Evolutionary conservation across 2,888 invertebrate genomes (phyloP).

Genomic region (Sphinx pinastri): DNA sequence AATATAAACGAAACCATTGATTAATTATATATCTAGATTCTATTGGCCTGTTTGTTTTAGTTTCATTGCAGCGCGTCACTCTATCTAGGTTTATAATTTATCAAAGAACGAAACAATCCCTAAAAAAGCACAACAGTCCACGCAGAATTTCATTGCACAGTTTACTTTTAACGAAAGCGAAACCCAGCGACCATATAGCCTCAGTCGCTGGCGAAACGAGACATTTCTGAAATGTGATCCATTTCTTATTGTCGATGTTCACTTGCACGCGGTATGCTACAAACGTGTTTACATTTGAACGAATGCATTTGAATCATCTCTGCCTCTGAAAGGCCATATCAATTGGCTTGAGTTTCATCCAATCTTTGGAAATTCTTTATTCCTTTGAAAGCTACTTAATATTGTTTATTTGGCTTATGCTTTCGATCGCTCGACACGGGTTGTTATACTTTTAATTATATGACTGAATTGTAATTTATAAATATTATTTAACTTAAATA

Average conservation of each 20-base stretch:
- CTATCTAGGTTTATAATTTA: too few relatives aligned
- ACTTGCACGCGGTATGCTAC: slow-evolving; percentile 22
- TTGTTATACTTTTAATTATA: too few relatives aligned
- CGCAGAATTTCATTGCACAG: background rate
- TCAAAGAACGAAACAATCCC: too few relatives aligned
- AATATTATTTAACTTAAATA: too few relatives aligned
- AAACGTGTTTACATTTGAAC: slow-evolving; percentile 34
- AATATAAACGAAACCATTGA: too few relatives aligned
- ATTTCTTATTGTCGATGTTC: background rate
- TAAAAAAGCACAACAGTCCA: background rate
- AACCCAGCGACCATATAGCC: too few relatives aligned
- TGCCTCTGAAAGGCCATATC: slow-evolving; percentile 4
- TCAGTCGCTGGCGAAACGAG: too few relatives aligned
- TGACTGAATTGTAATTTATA: too few relatives aligned
- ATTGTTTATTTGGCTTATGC: background rate
- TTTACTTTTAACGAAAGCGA: background rate
- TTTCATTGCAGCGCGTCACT: too few relatives aligned
- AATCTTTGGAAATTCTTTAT: background rate
- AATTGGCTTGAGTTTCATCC: background rate
- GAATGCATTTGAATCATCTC: slow-evolving; percentile 4
- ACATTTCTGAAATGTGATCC: background rate
- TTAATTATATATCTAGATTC: too few relatives aligned
- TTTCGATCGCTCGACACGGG: too few relatives aligned
- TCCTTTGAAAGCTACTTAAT: background rate
- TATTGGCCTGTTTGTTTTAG: too few relatives aligned